Base-by-base conservation (phyloP, 1,140 invertebrate species). In the Megalopta genalis region DNA sequence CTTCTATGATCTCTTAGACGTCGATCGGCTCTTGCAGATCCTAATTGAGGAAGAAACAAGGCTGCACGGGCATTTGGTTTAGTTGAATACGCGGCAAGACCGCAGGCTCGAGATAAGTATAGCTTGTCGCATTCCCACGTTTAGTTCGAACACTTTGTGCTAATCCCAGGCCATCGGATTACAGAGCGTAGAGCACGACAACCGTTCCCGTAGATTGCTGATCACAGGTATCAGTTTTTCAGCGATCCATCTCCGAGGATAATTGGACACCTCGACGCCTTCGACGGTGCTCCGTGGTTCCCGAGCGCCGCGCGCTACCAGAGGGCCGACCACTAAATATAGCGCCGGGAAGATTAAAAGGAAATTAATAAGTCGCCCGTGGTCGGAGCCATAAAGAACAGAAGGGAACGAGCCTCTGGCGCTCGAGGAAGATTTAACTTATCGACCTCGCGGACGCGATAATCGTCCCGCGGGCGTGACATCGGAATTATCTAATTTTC, bases 401-500 rank as follows among this genome's bases (percentile, higher is more conserved):
- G 54, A n/a, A 57, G 18, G n/a, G 21, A 57, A 57, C 54, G 21
- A 57, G 54, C 54, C 54, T 57, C 54, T 57, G 42, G 42, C 8
- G 6, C 5, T 9, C 54, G 16, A 16, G 16, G 18, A 14, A 52
- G 49, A 52, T 52, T 52, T 52, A 52, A 52, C 49, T 54, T 54
- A 54, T 57, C 54, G 68, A 67, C 25, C 37, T 76, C 49, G 60
- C 59, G 67, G 10, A 60, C 27, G 32, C 63, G 68, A 82, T 79
- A 82, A 82, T 78, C 27, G 37, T 16, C 54, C 54, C 63, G 64
- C 64, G 64, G 62, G 71, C 64, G 68, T 73, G 57, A 72, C 80
- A 79, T 79, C 67, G 27, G 59, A 76, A 59, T 57, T 49, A 70
- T 83, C 70, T 75, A 82, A 82, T 68, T 83, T 76, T 68, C 23